A percentile compares a stretch with the other conserved stretches of the same genome.
phyloP scores from a whole-genome alignment of 1,140 invertebrate genomes.

The Trichonephila clavipes region DNA sequence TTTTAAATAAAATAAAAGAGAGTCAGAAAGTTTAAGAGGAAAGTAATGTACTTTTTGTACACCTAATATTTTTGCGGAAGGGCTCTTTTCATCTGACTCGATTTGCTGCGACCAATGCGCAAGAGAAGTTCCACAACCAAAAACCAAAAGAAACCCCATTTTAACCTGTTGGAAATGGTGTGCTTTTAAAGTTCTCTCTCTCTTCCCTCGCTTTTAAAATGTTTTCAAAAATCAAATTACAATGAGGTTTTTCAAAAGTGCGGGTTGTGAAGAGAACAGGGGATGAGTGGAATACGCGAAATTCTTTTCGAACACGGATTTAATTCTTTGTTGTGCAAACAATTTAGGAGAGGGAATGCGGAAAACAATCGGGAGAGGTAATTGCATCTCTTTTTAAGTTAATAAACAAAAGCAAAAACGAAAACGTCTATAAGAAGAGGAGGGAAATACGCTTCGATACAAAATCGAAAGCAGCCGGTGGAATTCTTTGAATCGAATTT shows the following conservation, averaged over 20 bases:
- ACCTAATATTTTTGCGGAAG: conserved; percentile 26
- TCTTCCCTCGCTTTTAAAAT: conserved; percentile 44
- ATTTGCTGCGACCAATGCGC: conserved; percentile 52
- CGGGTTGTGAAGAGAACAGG: background rate
- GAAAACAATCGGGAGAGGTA: conserved; percentile 23
- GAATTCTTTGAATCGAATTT: background rate
- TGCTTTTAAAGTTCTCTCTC: conserved; percentile 36
- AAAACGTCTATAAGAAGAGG: background rate
- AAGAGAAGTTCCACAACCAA: conserved; percentile 1
- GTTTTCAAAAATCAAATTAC: conserved; percentile 62
- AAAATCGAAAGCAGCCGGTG: background rate
- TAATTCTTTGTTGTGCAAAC: conserved; percentile 47
- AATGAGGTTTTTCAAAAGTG: conserved; percentile 12
- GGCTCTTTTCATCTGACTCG: conserved; percentile 34
- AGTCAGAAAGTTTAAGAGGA: conserved; percentile 10
- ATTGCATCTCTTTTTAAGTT: conserved; percentile 32
- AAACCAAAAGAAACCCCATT: conserved; percentile 4
- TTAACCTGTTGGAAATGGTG: background rate
- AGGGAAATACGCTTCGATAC: background rate
- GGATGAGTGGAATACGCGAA: conserved; percentile 39
- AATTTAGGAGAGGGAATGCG: background rate
- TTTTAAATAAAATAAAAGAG: conserved; percentile 57
- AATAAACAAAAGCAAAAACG: conserved; percentile 6
- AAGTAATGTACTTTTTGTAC: conserved; percentile 40
- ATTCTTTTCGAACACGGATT: conserved; percentile 26